Percentiles rank a stretch among this genome's conserved stretches.
phyloP scores from a whole-genome alignment of 2,888 invertebrate species.

The Melinaea marsaeus region DNA sequence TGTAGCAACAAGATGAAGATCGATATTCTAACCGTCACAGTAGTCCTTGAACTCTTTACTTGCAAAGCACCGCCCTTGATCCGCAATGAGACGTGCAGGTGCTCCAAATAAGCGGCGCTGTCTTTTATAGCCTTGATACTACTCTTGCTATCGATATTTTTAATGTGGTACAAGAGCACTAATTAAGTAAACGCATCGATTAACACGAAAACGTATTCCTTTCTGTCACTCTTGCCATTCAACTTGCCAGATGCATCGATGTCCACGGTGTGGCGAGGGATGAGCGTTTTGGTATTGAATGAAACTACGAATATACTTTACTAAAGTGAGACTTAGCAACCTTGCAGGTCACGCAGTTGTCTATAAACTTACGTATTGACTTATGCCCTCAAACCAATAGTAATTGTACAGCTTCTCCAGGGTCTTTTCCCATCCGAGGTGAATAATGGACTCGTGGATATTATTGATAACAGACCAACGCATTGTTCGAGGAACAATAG shows the following conservation, averaged over 20 bases:
- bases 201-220: slow-evolving; percentile 26
- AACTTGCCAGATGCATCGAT: too few species aligned
- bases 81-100: slow-evolving; percentile 23
- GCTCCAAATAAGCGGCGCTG: slow-evolving; percentile 25
- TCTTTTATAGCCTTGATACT: slow-evolving; percentile 20
- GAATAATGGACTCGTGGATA: too few species aligned
- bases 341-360: slow-evolving; percentile 41
- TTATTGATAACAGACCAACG: too few species aligned
- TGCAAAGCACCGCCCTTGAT: too few species aligned
- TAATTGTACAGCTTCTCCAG: too few species aligned
- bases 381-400: too few species aligned
- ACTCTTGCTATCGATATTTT: slow-evolving; percentile 30
- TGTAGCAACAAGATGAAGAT: too few species aligned
- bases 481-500: too few species aligned
- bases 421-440: too few species aligned
- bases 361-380: slow-evolving; percentile 34
- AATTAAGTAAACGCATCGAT: slow-evolving; percentile 40
- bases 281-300: background rate
- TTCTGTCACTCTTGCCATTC: too few species aligned
- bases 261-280: slow-evolving; percentile 32
- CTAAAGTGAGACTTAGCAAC: slow-evolving; percentile 33
- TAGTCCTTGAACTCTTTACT: too few species aligned
- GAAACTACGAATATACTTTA: background rate
- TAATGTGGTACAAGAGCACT: slow-evolving; percentile 2
- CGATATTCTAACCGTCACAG: too few species aligned